Base-by-base conservation (phyloP, 2,797 vertebrate genomes). In the Lutjanus argentimaculatus region DNA sequence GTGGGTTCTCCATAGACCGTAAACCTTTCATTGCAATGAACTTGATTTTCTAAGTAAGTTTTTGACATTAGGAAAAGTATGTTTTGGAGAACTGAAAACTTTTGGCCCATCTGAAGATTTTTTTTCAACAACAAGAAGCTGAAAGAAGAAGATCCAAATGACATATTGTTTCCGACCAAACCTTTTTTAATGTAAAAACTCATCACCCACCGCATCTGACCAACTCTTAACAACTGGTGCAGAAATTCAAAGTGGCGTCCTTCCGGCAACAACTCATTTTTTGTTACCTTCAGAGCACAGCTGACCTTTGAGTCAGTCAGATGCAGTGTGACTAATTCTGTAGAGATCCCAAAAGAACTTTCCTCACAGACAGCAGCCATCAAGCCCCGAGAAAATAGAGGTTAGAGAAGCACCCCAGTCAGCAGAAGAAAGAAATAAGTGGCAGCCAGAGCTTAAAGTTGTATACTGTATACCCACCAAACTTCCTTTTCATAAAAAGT, bases 291-390 rank as follows among this genome's bases (percentile, higher is more conserved):
- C 22, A 55, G 62, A 17, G 0, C 5, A 7, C 21, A 64, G 69
- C 21, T 83, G 80, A 79, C 69, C 69, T 87, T 76, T 79, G 46
- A 67, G 55, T 69, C 71, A 40, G 16, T 62, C 66, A 56, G 7
- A 11, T 77, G 66, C 46, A 55, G 67, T 75, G 67, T 21, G 56
- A 63, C 15, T 59, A 21, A 40, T 72, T 58, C 19, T 76, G 56
- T 19, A 56, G 22, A 48, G 65, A 59, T 67, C 52, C 46, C 46
- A 7, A n/a, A 61, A 63, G 43, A 59, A 43, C 12, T n/a, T 21
- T 57, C 17, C 25, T 65, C 2, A 22, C 56, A 55, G 36, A 58
- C 45, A 53, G 56, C 7, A 3, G 16, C 65, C 63, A 61, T 43
- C 12, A 49, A 42, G 59, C 17, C 53, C 40, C 11, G 8, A 53